These are phyloP conservation scores for Podarcis lilfordi DNA, from an alignment of 2,797 vertebrate genomes.

Conservation along the genomic window DNA sequence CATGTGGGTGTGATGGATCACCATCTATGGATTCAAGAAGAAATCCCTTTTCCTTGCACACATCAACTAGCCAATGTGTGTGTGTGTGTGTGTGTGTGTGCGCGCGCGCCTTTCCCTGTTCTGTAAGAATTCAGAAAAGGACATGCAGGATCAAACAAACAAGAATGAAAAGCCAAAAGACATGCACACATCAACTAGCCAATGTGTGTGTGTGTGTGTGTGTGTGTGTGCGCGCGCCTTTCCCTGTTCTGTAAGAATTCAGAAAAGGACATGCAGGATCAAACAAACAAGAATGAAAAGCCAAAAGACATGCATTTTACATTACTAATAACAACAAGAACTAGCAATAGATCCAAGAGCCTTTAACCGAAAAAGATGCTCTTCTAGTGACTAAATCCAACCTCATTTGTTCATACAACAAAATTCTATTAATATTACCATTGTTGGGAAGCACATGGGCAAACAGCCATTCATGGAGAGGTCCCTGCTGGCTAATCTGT, in stretches of 20 bases:
- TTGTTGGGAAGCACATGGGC: not conserved
- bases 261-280: not conserved
- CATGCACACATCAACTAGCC: no score
- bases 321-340: not conserved
- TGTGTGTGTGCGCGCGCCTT: no score
- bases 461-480: not conserved
- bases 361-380: not conserved
- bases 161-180: no score
- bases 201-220: no score
- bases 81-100: no score
- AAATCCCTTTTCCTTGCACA: not conserved
- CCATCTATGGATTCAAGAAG: not conserved
- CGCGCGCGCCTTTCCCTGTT: no score
- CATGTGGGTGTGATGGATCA: not conserved
- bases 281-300: not conserved
- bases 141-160: not conserved
- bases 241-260: not conserved
- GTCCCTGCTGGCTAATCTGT: constrained; percentile 4
- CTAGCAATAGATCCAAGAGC: not conserved
- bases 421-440: not conserved
- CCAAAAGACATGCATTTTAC: not conserved
- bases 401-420: constrained; percentile 7
- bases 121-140: not conserved
- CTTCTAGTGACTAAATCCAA: not conserved
- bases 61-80: not conserved